Conservation (phyloP, 2,113 vertebrate species). For the Sinocyclocheilus grahami region DNA sequence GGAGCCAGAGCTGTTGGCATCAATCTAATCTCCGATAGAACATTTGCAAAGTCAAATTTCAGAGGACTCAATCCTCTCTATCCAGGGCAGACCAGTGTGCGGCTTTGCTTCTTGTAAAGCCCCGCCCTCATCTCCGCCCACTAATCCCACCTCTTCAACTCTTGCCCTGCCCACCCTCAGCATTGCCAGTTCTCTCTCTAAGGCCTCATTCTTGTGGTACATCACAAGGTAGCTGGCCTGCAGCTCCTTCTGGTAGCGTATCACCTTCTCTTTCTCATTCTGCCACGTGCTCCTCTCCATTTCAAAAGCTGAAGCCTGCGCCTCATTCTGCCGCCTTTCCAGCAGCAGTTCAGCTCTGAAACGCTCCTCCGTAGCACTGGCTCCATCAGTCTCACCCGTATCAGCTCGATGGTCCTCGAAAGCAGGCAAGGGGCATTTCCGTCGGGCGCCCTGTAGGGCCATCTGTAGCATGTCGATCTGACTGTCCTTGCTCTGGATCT, state of each 20-base stretch:
- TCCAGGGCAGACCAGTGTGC: slow-evolving; percentile 82
- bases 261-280: slow-evolving; percentile 88
- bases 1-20: neutral
- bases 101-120: slow-evolving; percentile 68
- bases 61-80: slow-evolving; percentile 90
- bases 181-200: slow-evolving; percentile 84
- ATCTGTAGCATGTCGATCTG: slow-evolving; percentile 84
- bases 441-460: slow-evolving; percentile 72
- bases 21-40: neutral
- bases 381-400: slow-evolving; percentile 62
- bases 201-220: slow-evolving; percentile 87
- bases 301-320: slow-evolving; percentile 88
- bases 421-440: slow-evolving; percentile 54
- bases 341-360: slow-evolving; percentile 89
- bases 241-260: slow-evolving; percentile 84
- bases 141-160: slow-evolving; percentile 73
- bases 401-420: slow-evolving; percentile 70
- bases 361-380: slow-evolving; percentile 78
- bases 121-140: slow-evolving; percentile 48
- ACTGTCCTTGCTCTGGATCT: slow-evolving; percentile 80
- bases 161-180: slow-evolving; percentile 69
- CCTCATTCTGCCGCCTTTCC: slow-evolving; percentile 89
- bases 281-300: slow-evolving; percentile 92
- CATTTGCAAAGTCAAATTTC: slow-evolving; percentile 83
- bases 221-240: slow-evolving; percentile 96